Base-by-base conservation (phyloP, 2,888 invertebrate species). In the Zeuzera pyrina region DNA sequence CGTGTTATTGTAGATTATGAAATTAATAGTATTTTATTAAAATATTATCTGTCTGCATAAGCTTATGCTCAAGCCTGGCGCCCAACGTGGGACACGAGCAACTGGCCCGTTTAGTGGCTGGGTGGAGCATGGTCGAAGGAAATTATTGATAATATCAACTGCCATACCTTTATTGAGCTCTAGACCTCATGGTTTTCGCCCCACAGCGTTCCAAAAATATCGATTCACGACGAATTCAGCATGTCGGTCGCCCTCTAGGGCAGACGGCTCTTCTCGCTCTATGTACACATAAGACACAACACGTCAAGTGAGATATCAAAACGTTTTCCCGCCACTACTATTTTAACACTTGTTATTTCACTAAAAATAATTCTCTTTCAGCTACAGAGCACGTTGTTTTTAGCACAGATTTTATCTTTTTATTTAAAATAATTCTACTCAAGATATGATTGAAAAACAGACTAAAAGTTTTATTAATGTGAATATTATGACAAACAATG, bases 241-340 rank as follows among this genome's bases (percentile, higher is more conserved):
- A 81, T 81, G 79, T 77, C 79, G 77, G 73, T 71, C 76, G 76
- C 76, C 78, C 78, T 76, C 70, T 69, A 67, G 76, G 73, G 76
- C 77, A 74, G 76, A 74, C 78, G 64, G 77, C 65, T 72, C 65
- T 69, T 71, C 77, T 67, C 76, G 60, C 70, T 77, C 76, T 78
- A 76, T 57, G 65, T 69, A 77, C 77, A 81, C 79, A 79, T 77
- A 81, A 68, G 63, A 77, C 77, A 78, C 78, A 70, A 76, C 81
- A 83, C 78, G 81, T 77, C 81, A 79, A 69, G 70, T 70, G 69
- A 76, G 78, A 76, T 78, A 78, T 77, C 71, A 74, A 69, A 79
- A 77, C 74, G 67, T 73, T 81, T 83, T 83, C 83, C 83, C 83
- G 83, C 83, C 83, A 83, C 83, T 77, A 71, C 64, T 73, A 70